Base-by-base conservation (phyloP, 1,140 invertebrate species). In the Agraylea sexmaculata region DNA sequence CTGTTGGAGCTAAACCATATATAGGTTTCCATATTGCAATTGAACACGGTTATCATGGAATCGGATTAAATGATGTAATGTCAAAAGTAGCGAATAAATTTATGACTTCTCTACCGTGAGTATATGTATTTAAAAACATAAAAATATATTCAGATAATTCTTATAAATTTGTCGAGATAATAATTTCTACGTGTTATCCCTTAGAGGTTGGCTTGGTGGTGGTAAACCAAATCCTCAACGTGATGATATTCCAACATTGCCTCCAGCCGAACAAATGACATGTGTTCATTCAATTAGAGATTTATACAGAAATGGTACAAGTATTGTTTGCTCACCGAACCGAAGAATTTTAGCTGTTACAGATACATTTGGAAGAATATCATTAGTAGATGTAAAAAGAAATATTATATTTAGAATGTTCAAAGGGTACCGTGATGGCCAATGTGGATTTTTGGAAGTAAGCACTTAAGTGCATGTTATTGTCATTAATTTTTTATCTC, bases 351-450 rank as follows among this genome's bases (percentile, higher is more conserved):
- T 83, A 4, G 84, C 80, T 1, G 69, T 91, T 11, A 77, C 80
- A 1, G 93, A 97, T 64, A 76, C 74, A 48, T 75, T 92, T 53
- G 90, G 91, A 12, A 69, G 91, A 50, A 82, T 97, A 0, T 73
- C 81, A 32, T 66, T 97, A 2, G 57, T 96, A 11, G 89, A 96
- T 62, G 77, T 85, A 16, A 71, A 70, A 23, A 76, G 73, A 53
- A 86, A 88, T 6, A 71, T 85, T 37, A 78, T 82, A 13, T 57
- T 94, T 13, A 71, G 88, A 42, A 81, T 94, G 58, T 93, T 89
- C 72, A 95, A 95, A 70, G 92, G 90, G 7, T 96, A 93, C 57
- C 68, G 91, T 41, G 85, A 95, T 63, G 89, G 91, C 6, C 86
- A 95, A 55, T 89, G 84, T 63, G 82, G 80, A 5, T 97, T 92